Evolutionary conservation across 2,797 vertebrate genomes (phyloP).

Genomic region (Alca torda): DNA sequence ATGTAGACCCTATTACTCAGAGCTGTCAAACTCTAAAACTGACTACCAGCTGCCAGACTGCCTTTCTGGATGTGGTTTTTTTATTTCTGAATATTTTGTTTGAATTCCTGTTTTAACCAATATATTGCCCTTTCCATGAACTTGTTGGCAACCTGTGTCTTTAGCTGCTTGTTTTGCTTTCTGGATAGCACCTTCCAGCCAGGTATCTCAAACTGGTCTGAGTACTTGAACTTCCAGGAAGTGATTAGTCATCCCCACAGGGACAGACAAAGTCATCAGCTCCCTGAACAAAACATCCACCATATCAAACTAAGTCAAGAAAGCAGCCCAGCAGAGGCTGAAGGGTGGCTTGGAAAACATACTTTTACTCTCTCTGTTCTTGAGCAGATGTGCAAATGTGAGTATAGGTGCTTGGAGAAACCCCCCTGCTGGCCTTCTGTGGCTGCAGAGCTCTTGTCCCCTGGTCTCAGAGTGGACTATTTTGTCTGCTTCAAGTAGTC

Average conservation of each 20-base stretch:
- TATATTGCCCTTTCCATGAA: neutral
- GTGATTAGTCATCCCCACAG: neutral
- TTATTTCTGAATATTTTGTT: neutral
- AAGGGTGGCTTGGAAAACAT: neutral
- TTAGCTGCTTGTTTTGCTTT: neutral
- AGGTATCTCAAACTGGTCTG: neutral
- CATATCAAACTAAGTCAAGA: neutral
- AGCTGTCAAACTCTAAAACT: neutral
- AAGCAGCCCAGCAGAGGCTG: neutral
- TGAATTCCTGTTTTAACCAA: neutral
- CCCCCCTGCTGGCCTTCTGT: neutral
- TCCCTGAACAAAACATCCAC: neutral
- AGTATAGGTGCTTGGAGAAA: neutral
- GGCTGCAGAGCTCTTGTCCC: neutral
- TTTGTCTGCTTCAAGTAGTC: neutral
- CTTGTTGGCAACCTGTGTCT: neutral
- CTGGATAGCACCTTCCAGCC: neutral
- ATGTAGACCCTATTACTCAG: neutral
- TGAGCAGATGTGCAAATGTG: neutral
- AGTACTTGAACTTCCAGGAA: neutral
- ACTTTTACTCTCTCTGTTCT: neutral
- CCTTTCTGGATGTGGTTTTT: neutral
- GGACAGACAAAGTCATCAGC: neutral
- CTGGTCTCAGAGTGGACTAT: neutral
- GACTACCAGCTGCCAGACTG: neutral